Evolutionary conservation across 1,140 invertebrate species (phyloP).

Genomic region (Caligus rogercresseyi): DNA sequence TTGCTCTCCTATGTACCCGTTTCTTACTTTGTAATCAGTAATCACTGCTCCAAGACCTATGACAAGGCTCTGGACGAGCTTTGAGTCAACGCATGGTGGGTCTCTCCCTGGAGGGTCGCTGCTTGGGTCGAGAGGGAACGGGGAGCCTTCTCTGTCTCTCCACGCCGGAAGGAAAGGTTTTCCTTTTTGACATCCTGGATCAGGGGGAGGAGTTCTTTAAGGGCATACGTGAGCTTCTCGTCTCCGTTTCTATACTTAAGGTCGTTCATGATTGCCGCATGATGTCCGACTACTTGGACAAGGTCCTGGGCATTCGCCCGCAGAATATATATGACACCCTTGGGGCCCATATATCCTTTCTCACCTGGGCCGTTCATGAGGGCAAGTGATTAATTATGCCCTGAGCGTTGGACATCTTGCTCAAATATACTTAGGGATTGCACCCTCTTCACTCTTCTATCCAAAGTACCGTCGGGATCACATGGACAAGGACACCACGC

Average conservation of each 20-base stretch:
- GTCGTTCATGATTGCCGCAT: conserved; percentile 5
- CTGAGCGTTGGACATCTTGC: background rate
- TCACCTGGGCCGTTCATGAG: conserved; percentile 3
- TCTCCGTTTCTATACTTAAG: background rate
- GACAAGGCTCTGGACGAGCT: conserved; percentile 4
- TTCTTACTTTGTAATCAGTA: background rate
- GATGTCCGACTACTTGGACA: conserved; percentile 1
- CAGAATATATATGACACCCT: conserved; percentile 7
- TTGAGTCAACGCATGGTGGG: background rate
- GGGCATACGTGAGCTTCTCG: background rate
- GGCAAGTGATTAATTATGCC: conserved; percentile 1
- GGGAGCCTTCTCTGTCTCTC: background rate
- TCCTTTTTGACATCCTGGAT: background rate
- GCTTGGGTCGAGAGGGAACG: background rate
- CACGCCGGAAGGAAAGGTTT: background rate
- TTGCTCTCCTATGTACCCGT: background rate
- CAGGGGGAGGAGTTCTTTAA: background rate
- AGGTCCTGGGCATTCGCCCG: background rate
- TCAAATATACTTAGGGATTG: background rate
- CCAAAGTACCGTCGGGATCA: background rate
- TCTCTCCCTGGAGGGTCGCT: background rate
- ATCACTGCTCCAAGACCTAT: background rate
- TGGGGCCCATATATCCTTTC: background rate
- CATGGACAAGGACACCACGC: background rate
- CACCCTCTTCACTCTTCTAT: background rate